A percentile compares a stretch with the other conserved stretches of the same genome.
phyloP scores from a whole-genome alignment of 1,140 invertebrate species.

The Scylla paramamosain region DNA sequence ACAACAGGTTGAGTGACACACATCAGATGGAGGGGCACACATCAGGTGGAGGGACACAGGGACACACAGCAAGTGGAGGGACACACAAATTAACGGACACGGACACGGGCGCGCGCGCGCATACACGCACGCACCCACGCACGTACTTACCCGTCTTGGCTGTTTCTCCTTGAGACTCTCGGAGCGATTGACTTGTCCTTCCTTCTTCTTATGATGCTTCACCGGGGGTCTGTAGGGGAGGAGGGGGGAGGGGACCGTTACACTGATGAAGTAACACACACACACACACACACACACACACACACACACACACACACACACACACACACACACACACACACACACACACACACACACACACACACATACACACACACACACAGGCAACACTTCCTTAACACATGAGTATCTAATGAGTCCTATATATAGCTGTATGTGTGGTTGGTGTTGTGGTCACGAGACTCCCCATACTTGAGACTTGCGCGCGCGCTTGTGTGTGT shows the following conservation, averaged over 20 bases:
- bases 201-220: slow-evolving; percentile 56
- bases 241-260: not conserved
- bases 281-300: slow-evolving; percentile 47
- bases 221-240: not conserved
- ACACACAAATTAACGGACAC: not conserved
- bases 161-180: slow-evolving; percentile 66
- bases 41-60: too few species aligned
- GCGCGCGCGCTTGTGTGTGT: too few species aligned
- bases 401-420: not conserved
- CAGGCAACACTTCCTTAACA: not conserved
- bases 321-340: not conserved
- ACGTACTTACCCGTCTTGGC: slow-evolving; percentile 41
- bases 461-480: too few species aligned
- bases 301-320: not conserved
- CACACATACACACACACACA: slow-evolving; percentile 44
- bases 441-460: too few species aligned
- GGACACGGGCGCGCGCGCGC: not conserved
- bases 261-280: not conserved
- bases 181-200: slow-evolving; percentile 53
- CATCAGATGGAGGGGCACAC: too few species aligned
- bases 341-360: slow-evolving; percentile 43
- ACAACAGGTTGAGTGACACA: not conserved
- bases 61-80: not conserved
- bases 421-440: not conserved
- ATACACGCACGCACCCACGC: not conserved